Evolutionary conservation across 2,113 vertebrate genomes (phyloP), one percentile per base, ranked within the genome.

Genomic region (Vulpes lagopus): DNA sequence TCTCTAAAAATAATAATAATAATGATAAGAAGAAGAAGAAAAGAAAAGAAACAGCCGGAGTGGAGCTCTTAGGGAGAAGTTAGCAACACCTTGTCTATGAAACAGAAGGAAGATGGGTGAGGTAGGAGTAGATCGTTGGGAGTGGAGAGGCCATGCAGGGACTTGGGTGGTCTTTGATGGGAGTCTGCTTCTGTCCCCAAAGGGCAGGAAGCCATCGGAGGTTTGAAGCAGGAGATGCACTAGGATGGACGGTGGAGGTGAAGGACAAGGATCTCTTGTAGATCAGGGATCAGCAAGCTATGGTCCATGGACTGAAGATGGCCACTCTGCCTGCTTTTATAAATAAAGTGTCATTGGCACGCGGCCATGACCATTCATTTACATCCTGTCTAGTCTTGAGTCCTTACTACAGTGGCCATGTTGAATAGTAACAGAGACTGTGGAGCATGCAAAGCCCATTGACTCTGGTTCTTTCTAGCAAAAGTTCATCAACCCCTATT

Each of bases 361-460:
- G 25, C 14, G 2, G 64, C 35, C 82, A 20, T 7, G 74, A 14
- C 30, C 23, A 22, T 25, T 1, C 23, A 14, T 23, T 30, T 10
- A 55, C 1, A 1, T 38, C 10, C 25, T 25, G 11, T 38, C 65
- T 65, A 0, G 38, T 32, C 76, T 11, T 27, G 51, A 62, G 73
- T 65, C 25, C 11, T 11, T 15, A 55, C 35, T 17, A 12, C 0
- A 0, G 3, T 0, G 23, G 59, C 67, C 20, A 53, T 32, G 49
- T 1, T 2, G 5, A 27, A n/a, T 3, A 19, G 67, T 32, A 17
- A 88, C 1, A 3, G 82, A 76, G 32, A 14, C 15, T 1, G 0
- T 12, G 3, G 32, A 38, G 35, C 2, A 5, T 6, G 17, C 62
- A 62, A 64, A 11, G 19, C 59, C 38, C 87, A 2, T 1, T 5